Percentiles rank a stretch among this genome's conserved stretches.
Conservation (phyloP, 2,113 vertebrate genomes). For the Eonycteris spelaea region DNA sequence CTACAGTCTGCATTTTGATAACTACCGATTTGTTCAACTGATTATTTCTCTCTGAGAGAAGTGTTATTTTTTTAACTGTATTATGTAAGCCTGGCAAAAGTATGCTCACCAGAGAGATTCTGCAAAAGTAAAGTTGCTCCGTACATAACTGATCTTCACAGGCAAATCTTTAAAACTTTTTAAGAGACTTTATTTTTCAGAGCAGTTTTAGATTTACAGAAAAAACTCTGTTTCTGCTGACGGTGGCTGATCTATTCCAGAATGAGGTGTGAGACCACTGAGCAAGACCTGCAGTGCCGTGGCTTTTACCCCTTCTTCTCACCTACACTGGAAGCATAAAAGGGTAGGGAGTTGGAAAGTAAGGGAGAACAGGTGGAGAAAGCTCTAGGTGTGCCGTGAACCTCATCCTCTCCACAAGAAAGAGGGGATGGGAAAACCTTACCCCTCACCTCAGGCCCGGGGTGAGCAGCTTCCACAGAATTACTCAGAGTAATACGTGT, state of each 20-base stretch:
- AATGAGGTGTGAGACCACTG: background rate
- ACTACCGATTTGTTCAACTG: slow-evolving; percentile 66
- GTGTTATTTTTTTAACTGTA: slow-evolving; percentile 44
- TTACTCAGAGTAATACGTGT: background rate
- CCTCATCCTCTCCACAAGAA: background rate
- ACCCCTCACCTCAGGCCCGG: background rate
- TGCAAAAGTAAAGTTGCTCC: slow-evolving; percentile 5
- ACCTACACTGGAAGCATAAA: background rate
- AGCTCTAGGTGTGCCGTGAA: background rate
- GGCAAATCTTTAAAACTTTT: background rate
- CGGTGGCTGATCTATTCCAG: background rate
- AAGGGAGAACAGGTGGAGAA: background rate
- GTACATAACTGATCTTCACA: background rate
- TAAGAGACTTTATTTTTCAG: slow-evolving; percentile 4
- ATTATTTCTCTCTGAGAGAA: slow-evolving; percentile 63
- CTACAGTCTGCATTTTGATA: slow-evolving; percentile 60
- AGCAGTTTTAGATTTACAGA: background rate
- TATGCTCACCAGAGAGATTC: slow-evolving; percentile 21
- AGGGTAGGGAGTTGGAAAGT: background rate
- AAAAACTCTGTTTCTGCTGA: background rate
- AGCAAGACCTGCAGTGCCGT: background rate
- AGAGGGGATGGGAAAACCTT: background rate
- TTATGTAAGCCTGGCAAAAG: slow-evolving; percentile 53
- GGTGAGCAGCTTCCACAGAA: background rate
- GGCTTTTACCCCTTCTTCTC: background rate